Evolutionary conservation across 1,140 invertebrate genomes (phyloP).

Genomic region (Bombus huntii): DNA sequence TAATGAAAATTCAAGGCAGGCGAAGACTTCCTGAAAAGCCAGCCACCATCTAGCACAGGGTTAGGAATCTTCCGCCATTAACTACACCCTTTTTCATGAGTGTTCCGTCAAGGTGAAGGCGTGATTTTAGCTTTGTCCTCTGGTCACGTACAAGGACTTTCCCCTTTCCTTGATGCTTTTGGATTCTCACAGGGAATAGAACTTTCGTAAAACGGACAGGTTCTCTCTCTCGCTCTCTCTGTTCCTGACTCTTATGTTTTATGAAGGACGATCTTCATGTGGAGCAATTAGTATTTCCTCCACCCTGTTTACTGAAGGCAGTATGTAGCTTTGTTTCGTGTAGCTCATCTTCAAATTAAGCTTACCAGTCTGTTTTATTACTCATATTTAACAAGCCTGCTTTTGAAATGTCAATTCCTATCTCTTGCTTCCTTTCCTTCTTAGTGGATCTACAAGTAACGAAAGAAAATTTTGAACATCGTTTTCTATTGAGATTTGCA

Average conservation of each 20-base stretch:
- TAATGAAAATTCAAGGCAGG: slow-evolving; percentile 54
- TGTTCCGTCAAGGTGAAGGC: slow-evolving; percentile 51
- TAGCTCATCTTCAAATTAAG: background rate
- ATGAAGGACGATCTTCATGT: background rate
- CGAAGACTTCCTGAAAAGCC: slow-evolving; percentile 27
- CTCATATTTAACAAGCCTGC: background rate
- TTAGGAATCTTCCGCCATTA: slow-evolving; percentile 66
- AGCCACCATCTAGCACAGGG: slow-evolving; percentile 51
- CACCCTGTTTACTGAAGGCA: background rate
- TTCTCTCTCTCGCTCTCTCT: background rate
- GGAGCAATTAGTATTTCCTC: slow-evolving; percentile 22
- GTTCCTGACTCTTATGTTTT: slow-evolving; percentile 30
- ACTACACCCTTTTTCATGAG: slow-evolving; percentile 58
- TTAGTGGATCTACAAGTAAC: background rate
- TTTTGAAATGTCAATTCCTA: background rate
- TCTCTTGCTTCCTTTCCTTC: background rate
- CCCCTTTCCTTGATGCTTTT: slow-evolving; percentile 56
- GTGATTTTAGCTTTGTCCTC: slow-evolving; percentile 69
- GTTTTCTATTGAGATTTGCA: background rate
- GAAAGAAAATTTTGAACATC: background rate
- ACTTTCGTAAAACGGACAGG: slow-evolving; percentile 45
- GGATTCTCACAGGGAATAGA: slow-evolving; percentile 57
- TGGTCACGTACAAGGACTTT: slow-evolving; percentile 63
- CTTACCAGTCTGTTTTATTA: background rate
- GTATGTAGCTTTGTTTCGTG: background rate